Conservation (phyloP, 2,113 vertebrate genomes). For the Nesoenas mayeri region DNA sequence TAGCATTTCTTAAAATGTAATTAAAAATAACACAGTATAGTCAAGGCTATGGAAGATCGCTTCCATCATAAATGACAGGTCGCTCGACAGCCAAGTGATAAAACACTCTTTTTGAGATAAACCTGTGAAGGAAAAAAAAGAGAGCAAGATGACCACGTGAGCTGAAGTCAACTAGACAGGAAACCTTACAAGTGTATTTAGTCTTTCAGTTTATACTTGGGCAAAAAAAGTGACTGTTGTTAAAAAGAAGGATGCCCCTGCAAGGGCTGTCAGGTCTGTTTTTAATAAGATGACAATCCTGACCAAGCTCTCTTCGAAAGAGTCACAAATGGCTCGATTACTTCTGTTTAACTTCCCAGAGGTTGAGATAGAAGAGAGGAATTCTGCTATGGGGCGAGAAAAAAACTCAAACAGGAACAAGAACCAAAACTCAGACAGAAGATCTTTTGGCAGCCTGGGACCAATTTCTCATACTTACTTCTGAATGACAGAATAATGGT, state of each 20-base stretch:
- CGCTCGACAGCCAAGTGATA: slow-evolving; percentile 87
- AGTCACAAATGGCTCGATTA: background rate
- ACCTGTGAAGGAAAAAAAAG: slow-evolving; percentile 76
- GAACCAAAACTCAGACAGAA: background rate
- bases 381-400: background rate
- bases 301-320: background rate
- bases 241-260: background rate
- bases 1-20: slow-evolving; percentile 56
- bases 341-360: background rate
- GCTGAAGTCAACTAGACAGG: background rate
- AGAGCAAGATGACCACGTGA: background rate
- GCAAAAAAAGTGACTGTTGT: background rate
- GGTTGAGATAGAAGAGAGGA: background rate
- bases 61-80: slow-evolving; percentile 86
- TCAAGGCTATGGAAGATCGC: slow-evolving; percentile 77
- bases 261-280: background rate
- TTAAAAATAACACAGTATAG: slow-evolving; percentile 21
- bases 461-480: background rate
- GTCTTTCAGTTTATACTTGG: background rate
- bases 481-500: background rate
- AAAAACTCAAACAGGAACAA: background rate
- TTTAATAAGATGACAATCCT: background rate
- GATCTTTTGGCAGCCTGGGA: background rate
- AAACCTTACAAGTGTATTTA: background rate
- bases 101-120: slow-evolving; percentile 93